Conservation (phyloP, 2,797 vertebrate species). For the Intellagama lesueurii region DNA sequence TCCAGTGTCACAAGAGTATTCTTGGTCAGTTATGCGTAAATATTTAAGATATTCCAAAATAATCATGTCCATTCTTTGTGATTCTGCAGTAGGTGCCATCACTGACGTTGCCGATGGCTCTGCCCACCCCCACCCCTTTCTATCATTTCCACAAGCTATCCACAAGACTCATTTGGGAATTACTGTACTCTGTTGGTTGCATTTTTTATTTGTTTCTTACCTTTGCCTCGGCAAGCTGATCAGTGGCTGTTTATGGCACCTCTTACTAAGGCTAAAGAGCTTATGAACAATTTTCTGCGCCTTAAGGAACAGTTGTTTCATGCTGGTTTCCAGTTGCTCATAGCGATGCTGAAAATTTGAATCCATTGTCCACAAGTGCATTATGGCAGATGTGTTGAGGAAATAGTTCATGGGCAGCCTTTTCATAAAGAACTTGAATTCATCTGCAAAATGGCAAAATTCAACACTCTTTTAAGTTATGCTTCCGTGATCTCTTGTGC, state of each 20-base stretch:
- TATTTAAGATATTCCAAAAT: background rate
- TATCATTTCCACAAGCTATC: background rate
- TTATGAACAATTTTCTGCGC: slow-evolving; percentile 94
- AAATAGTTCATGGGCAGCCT: slow-evolving; percentile 92
- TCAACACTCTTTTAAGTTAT: slow-evolving; percentile 28
- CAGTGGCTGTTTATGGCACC: slow-evolving; percentile 92
- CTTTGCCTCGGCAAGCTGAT: slow-evolving; percentile 89
- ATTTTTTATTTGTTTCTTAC: slow-evolving; percentile 74
- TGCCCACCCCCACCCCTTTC: background rate
- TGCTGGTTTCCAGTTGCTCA: slow-evolving; percentile 91
- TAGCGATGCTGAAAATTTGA: slow-evolving; percentile 91
- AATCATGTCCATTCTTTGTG: background rate
- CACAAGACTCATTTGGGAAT: background rate
- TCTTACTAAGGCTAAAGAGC: slow-evolving; percentile 96
- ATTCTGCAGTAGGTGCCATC: too few relatives aligned
- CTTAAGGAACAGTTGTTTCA: slow-evolving; percentile 89
- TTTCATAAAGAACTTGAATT: slow-evolving; percentile 94
- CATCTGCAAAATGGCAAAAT: slow-evolving; percentile 83
- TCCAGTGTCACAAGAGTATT: background rate
- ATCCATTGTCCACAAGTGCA: slow-evolving; percentile 94
- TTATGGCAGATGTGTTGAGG: slow-evolving; percentile 90
- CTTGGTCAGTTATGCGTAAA: background rate
- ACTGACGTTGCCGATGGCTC: background rate
- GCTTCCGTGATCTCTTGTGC: background rate
- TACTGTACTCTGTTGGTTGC: background rate